Percentiles rank a stretch among this genome's conserved stretches.
Evolutionary conservation across 2,797 vertebrate species (phyloP).

Genomic region (Sebastes vulpes): DNA sequence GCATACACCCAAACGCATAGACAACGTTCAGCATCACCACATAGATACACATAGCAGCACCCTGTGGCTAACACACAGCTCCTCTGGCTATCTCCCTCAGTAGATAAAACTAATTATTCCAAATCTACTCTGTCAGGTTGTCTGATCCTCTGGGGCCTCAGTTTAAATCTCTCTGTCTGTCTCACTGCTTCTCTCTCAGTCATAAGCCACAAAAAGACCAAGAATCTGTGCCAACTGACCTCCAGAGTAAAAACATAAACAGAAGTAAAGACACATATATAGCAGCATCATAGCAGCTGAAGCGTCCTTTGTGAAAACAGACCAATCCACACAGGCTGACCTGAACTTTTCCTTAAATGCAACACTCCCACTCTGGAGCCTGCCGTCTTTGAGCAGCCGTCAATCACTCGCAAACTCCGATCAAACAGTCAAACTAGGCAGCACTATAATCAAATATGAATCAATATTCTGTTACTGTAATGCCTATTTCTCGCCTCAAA

Average conservation of each 20-base stretch:
- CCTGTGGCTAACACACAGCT: conserved; percentile 65
- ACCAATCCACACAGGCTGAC: neutral
- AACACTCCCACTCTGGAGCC: neutral
- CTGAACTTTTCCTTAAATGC: conserved; percentile 5
- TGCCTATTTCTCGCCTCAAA: no score
- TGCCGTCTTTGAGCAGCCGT: no score
- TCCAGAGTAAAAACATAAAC: conserved; percentile 68
- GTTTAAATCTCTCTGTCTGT: conserved; percentile 55
- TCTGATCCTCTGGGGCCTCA: conserved; percentile 71
- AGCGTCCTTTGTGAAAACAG: conserved; percentile 34
- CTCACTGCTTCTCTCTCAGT: conserved; percentile 1
- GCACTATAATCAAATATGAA: fast-evolving
- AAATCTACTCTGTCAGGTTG: conserved; percentile 81
- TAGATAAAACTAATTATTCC: conserved; percentile 83
- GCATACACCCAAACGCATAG: conserved; percentile 32
- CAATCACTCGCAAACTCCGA: no score
- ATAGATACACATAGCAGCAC: conserved; percentile 43
- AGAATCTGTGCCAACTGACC: conserved; percentile 52
- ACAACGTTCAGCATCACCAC: conserved; percentile 37
- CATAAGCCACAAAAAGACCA: conserved; percentile 51
- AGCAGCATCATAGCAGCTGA: conserved; percentile 44
- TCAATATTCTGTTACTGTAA: no score
- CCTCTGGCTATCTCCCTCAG: conserved; percentile 70
- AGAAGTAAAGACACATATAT: conserved; percentile 54
- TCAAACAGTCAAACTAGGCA: no score